A percentile compares a stretch with the other conserved stretches of the same genome.
These are phyloP conservation scores for Graptemys geographica DNA, from an alignment of 2,797 vertebrate genomes.

Conservation along the genomic window DNA sequence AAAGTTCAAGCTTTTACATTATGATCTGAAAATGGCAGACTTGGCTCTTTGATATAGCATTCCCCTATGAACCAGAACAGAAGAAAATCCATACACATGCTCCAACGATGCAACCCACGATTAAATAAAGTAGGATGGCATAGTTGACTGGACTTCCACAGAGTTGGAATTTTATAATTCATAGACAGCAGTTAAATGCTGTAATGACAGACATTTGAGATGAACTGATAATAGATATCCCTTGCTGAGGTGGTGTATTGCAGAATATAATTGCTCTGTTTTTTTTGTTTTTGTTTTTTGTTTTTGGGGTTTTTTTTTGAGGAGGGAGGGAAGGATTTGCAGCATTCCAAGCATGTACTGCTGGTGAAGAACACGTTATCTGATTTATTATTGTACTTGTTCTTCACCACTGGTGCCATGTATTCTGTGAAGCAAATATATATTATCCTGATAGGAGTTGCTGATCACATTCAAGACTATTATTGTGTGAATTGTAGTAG, in stretches of 20 bases:
- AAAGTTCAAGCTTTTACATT: background rate
- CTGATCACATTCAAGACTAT: conserved; percentile 5
- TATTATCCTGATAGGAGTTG: conserved; percentile 2
- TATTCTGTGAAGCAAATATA: conserved; percentile 8
- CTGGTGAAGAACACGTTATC: conserved; percentile 31
- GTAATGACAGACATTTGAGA: background rate
- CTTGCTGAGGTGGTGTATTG: background rate
- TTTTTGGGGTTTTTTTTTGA: no score
- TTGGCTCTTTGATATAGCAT: background rate
- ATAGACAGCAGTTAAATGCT: background rate
- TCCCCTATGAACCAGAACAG: background rate
- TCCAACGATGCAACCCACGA: background rate
- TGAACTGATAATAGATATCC: background rate
- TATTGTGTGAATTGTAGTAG: background rate
- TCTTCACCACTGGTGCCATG: background rate
- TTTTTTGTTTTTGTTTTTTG: background rate
- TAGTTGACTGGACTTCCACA: background rate
- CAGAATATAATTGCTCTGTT: conserved; percentile 4
- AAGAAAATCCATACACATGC: background rate
- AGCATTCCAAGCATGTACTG: conserved; percentile 30
- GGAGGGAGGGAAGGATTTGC: background rate
- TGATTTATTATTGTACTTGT: conserved; percentile 47
- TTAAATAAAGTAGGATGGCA: background rate
- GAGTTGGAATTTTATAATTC: background rate
- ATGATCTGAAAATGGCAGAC: no score